Percentiles rank a stretch among this genome's conserved stretches.
phyloP scores from a whole-genome alignment of 37 sponge, comb jelly and placozoan species.

The Halichondria panicea region DNA sequence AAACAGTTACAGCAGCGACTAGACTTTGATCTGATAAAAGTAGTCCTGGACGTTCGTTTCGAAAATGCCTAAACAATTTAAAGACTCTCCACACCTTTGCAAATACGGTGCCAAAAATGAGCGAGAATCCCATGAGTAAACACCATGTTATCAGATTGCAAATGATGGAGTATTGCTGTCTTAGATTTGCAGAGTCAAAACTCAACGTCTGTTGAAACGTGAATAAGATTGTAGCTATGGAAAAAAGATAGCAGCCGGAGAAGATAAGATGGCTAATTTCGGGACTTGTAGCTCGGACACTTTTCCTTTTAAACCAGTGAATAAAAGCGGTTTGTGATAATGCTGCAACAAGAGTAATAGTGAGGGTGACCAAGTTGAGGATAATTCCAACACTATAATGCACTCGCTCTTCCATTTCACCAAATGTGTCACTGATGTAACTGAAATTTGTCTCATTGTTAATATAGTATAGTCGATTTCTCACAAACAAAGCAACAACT shows the following conservation, averaged over 20 bases:
- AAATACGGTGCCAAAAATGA: conserved; percentile 37
- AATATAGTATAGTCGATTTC: no score
- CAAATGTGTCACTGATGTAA: no score
- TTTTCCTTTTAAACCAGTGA: no score
- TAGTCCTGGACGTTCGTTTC: conserved; percentile 3
- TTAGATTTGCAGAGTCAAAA: neutral
- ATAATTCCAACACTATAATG: no score
- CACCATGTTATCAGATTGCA: conserved; percentile 21
- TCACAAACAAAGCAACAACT: no score
- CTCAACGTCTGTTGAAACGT: conserved; percentile 4
- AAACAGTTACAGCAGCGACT: conserved; percentile 2
- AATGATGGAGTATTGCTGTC: conserved; percentile 7
- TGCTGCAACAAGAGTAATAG: no score
- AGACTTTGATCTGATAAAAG: conserved; percentile 20
- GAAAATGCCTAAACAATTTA: conserved; percentile 28
- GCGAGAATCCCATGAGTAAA: conserved; percentile 6
- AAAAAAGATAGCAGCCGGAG: conserved; percentile 38
- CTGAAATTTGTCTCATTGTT: no score
- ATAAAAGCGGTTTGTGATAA: no score
- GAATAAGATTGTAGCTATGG: conserved; percentile 2
- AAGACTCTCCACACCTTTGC: conserved; percentile 41
- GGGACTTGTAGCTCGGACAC: conserved; percentile 44
- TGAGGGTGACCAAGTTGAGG: no score
- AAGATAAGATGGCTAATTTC: conserved; percentile 16
- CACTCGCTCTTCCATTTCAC: no score